Percentiles rank a stretch among this genome's conserved stretches.
Evolutionary conservation across 92 coral and sea anemone genomes (phyloP).

Genomic region (Epizoanthus fatuus): DNA sequence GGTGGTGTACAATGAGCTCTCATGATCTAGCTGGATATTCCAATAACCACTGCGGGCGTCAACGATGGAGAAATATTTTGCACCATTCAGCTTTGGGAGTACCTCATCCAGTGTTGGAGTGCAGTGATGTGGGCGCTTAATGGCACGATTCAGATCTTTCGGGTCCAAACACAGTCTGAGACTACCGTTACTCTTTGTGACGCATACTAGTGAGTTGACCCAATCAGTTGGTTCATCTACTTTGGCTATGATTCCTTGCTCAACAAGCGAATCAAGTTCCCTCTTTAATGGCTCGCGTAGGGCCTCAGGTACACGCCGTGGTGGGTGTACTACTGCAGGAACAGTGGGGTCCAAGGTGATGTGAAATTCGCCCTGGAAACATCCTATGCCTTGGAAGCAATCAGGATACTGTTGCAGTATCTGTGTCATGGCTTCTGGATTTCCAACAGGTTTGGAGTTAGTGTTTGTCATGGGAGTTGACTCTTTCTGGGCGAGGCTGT

Average conservation of each 20-base stretch:
- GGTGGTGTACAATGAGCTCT: constrained; percentile 70
- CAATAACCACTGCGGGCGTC: constrained; percentile 84
- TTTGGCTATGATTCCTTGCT: constrained; percentile 75
- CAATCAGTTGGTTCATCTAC: constrained; percentile 74
- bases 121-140: constrained; percentile 75
- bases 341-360: constrained; percentile 60
- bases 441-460: constrained; percentile 16
- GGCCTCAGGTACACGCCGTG: constrained; percentile 68
- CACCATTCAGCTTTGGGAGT: constrained; percentile 72
- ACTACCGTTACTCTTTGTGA: constrained; percentile 71
- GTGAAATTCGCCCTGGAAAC: constrained; percentile 66
- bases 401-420: constrained; percentile 55
- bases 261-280: constrained; percentile 70
- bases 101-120: constrained; percentile 84
- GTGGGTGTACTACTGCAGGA: constrained; percentile 67
- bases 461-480: constrained; percentile 13
- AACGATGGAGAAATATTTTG: constrained; percentile 67
- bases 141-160: constrained; percentile 68
- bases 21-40: constrained; percentile 72
- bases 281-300: constrained; percentile 73
- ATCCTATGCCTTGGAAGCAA: constrained; percentile 66
- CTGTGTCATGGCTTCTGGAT: constrained; percentile 64
- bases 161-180: constrained; percentile 76
- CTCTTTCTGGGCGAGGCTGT: constrained; percentile 44
- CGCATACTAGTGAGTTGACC: constrained; percentile 75